Evolutionary conservation across 1,140 invertebrate species (phyloP), one percentile per base, ranked within the genome.

Genomic region (Thaumetopoea pityocampa): DNA sequence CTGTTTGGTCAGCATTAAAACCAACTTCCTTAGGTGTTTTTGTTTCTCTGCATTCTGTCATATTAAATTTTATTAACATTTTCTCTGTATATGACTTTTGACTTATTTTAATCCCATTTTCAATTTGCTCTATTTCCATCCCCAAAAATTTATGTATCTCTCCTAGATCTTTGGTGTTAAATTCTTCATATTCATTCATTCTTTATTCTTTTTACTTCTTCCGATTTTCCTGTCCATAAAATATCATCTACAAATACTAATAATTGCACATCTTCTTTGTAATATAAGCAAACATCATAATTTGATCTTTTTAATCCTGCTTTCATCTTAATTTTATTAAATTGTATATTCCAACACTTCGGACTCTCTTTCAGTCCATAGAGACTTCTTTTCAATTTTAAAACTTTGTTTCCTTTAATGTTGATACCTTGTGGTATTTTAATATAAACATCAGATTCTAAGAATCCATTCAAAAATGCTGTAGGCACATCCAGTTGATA

Each of bases 11-110:
- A 9, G 45, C 16, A 18, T 30, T 17, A 23, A 32, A 45, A 10
- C 30, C 28, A 8, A 9, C 32, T 45, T 51, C 38, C 52, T 57
- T 64, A 19, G 60, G 52, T 29, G 56, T 57, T 10, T 24, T 29
- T 14, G 10, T 35, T 27, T 16, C 16, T 23, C 51, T 55, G 12
- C 40, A 53, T 11, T 59, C 35, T 43, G 20, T 6, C 55, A 66
- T 66, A 18, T 50, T 42, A 43, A 60, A 65, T 22, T 45, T 58
- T 11, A 44, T 8, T 38, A 64, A 33, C 5, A 56, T 47, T 22
- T 47, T 47, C 10, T 47, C 10, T 32, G 51, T n/a, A n/a, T 40
- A 45, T 17, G 30, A 24, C 16, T 23, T 33, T 20, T 51, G 48
- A 27, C 7, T 36, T 12, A 51, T 38, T 47, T 45, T 29, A 23